Evolutionary conservation across 2,888 invertebrate genomes (phyloP), one percentile per base, ranked within the genome.

Genomic region (Patella depressa): DNA sequence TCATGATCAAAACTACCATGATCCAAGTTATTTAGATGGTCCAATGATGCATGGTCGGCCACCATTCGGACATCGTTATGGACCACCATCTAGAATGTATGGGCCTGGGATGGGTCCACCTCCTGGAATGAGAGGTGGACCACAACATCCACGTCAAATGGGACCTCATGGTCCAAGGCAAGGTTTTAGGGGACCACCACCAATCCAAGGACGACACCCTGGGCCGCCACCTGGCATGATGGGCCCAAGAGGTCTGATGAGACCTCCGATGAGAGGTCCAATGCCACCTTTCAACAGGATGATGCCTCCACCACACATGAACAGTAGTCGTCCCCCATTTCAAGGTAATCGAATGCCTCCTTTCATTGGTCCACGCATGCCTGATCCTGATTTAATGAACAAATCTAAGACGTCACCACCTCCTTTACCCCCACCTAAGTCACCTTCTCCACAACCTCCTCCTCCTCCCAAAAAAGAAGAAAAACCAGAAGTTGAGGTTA

Each of bases 381-480:
- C 65, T 24, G 65, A 65, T 65, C 65, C 45, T 45, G 45, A 45
- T 45, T 45, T n/a, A 71, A 55, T 29, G 75, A 54, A 45, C 19
- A 74, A 69, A 19, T 19, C 74, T 29, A 57, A 73, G 5, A 74
- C 34, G 53, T 80, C 84, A 11, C 85, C 86, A 9, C 87, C 88
- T 24, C 88, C 88, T n/a, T 80, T 86, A 54, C 89, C 89, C 17
- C 88, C 87, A n/a, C 87, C 88, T 7, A 85, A 84, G 54, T 84
- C 87, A 15, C 86, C 87, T 3, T 85, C 88, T n/a, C 88, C 88
- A 9, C 86, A 85, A 73, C 89, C 88, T n/a, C 88, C 86, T 55
- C 87, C 88, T 45, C 87, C 88, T 24, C 86, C 86, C 17, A 85
- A 85, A 78, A 85, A 86, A 72, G 85, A 87, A 74, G 86, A 85